Conservation (phyloP, 2,888 invertebrate genomes). For the Rotaria magnacalcarata region DNA sequence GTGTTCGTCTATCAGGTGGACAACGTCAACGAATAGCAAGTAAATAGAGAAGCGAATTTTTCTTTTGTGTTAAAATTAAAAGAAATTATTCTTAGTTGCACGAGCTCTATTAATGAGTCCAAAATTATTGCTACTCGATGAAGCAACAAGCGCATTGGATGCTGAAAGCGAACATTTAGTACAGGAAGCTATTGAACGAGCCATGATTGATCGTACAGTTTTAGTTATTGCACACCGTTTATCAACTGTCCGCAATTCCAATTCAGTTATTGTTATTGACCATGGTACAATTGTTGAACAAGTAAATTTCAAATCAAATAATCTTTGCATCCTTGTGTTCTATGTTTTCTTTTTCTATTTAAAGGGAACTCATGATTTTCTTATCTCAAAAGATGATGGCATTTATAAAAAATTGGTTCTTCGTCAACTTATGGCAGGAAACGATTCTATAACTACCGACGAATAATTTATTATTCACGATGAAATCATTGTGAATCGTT, state of each 20-base stretch:
- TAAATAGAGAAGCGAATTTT: conserved; percentile 40
- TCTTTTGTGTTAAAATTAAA: too few relatives aligned
- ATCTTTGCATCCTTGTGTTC: neutral
- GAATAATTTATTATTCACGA: neutral
- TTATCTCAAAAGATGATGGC: conserved; percentile 51
- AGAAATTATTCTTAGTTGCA: conserved; percentile 30
- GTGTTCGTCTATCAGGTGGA: conserved; percentile 56
- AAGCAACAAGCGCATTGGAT: conserved; percentile 49
- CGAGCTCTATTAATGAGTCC: conserved; percentile 56
- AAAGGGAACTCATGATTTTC: conserved; percentile 53
- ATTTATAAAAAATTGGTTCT: conserved; percentile 56
- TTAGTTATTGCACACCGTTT: conserved; percentile 56
- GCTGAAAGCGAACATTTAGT: conserved; percentile 57
- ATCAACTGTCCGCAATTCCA: conserved; percentile 55
- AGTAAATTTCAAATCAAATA: neutral
- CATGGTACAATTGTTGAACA: conserved; percentile 55
- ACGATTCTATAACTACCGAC: neutral
- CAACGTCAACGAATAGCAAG: conserved; percentile 57
- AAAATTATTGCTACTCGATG: conserved; percentile 50
- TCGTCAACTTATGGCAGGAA: conserved; percentile 50
- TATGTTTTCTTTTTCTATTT: neutral
- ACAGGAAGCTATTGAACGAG: conserved; percentile 55
- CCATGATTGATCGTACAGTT: conserved; percentile 55
- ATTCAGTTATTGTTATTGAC: conserved; percentile 54
- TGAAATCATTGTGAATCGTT: too few relatives aligned